Percentiles rank a stretch among this genome's conserved stretches.
Evolutionary conservation across 2,113 vertebrate genomes (phyloP).

Genomic region (Excalfactoria chinensis): DNA sequence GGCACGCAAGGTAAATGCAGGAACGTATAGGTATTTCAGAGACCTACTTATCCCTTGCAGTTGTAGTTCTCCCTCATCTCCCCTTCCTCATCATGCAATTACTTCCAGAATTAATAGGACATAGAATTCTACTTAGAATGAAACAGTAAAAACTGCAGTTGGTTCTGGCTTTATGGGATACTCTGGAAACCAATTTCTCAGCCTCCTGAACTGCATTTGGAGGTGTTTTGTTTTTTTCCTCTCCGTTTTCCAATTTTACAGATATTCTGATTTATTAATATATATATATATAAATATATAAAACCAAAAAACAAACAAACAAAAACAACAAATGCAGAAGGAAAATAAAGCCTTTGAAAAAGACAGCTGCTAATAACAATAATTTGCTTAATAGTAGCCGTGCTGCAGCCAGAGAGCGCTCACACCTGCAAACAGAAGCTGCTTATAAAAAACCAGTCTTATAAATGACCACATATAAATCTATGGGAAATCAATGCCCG

Average conservation of each 20-base stretch:
- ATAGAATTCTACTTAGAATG: constrained; percentile 26
- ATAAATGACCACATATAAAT: neutral
- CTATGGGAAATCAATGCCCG: constrained; percentile 18
- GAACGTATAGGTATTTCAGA: neutral
- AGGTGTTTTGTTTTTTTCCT: neutral
- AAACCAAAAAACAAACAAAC: neutral
- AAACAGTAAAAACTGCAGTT: neutral
- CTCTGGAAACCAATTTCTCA: neutral
- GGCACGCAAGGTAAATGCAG: neutral
- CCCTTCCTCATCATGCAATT: neutral
- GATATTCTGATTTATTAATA: neutral
- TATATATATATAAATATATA: too few species aligned
- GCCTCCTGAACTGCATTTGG: neutral
- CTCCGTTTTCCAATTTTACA: neutral
- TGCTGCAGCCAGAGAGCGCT: neutral
- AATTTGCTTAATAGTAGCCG: neutral
- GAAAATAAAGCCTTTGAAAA: neutral
- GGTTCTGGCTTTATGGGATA: neutral
- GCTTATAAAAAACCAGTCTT: neutral
- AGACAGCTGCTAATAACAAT: neutral
- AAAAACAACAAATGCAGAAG: neutral
- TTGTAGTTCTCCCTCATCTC: neutral
- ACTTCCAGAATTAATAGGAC: constrained; percentile 24
- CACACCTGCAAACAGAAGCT: constrained; percentile 16
- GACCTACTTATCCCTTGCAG: neutral